A percentile compares a stretch with the other conserved stretches of the same genome.
These are phyloP conservation scores for Gandaritis pyraliata DNA, from an alignment of 2,888 invertebrate genomes.

Conservation along the genomic window DNA sequence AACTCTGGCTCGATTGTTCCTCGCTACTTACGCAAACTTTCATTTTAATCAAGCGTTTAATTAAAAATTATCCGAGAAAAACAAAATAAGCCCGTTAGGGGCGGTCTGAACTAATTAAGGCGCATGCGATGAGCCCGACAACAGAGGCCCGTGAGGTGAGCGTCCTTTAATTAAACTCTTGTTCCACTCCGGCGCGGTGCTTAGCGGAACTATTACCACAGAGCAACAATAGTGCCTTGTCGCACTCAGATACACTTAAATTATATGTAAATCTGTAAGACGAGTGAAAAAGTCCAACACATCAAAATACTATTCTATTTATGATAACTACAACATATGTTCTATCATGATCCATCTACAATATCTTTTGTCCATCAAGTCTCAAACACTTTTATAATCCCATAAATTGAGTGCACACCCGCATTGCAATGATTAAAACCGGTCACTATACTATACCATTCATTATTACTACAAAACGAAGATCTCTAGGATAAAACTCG, in stretches of 20 bases:
- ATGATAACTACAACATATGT: too few species aligned
- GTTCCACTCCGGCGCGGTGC: slow-evolving; percentile 73
- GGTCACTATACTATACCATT: neutral
- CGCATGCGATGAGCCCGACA: slow-evolving; percentile 79
- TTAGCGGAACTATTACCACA: slow-evolving; percentile 71
- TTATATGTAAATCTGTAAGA: neutral
- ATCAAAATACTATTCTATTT: too few species aligned
- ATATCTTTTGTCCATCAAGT: neutral
- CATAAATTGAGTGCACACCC: neutral
- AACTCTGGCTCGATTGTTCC: slow-evolving; percentile 83
- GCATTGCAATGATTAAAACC: neutral
- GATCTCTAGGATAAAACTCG: neutral
- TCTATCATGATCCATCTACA: too few species aligned
- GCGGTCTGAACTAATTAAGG: slow-evolving; percentile 84
- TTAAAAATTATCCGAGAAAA: slow-evolving; percentile 85
- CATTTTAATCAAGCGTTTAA: slow-evolving; percentile 85
- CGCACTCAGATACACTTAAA: neutral
- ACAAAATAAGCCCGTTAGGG: slow-evolving; percentile 84
- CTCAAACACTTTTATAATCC: neutral
- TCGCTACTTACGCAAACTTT: slow-evolving; percentile 85
- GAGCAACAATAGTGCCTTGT: slow-evolving; percentile 15
- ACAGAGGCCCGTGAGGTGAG: slow-evolving; percentile 75
- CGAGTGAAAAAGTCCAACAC: too few species aligned
- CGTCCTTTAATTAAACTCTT: slow-evolving; percentile 79
- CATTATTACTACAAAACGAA: too few species aligned